Evolutionary conservation across 2,888 invertebrate genomes (phyloP).

Genomic region (Drosophila dives): DNA sequence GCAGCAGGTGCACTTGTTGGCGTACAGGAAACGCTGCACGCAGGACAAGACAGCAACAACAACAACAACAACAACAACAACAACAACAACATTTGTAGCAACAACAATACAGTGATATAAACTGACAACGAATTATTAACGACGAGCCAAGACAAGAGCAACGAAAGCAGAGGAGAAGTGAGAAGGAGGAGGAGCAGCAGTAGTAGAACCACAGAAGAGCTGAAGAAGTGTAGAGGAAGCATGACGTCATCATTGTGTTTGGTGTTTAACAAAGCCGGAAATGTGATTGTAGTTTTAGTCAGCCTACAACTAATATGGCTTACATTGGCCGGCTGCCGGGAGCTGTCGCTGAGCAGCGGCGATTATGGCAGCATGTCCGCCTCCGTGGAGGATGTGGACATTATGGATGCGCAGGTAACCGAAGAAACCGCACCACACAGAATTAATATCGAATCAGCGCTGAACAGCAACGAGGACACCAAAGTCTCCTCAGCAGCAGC

Average conservation of each 20-base stretch:
- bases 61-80: background rate
- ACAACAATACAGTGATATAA: constrained; percentile 41
- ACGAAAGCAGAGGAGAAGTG: constrained; percentile 8
- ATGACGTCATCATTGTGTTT: constrained; percentile 56
- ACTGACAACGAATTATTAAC: constrained; percentile 67
- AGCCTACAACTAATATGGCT: constrained; percentile 67
- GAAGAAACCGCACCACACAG: constrained; percentile 48
- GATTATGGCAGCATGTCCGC: constrained; percentile 60
- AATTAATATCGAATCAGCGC: constrained; percentile 37
- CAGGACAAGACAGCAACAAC: constrained; percentile 34
- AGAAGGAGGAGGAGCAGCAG: constrained; percentile 5
- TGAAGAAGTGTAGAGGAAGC: constrained; percentile 19
- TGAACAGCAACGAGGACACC: constrained; percentile 61
- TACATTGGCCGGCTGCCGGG: constrained; percentile 39
- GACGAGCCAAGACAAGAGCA: constrained; percentile 47
- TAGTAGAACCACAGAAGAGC: background rate
- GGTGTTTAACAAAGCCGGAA: constrained; percentile 71
- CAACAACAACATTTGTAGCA: constrained; percentile 6
- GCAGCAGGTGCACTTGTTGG: constrained; percentile 56
- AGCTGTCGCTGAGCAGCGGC: constrained; percentile 60
- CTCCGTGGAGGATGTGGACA: constrained; percentile 61
- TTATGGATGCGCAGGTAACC: constrained; percentile 54
- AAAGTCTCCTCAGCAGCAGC: constrained; percentile 13
- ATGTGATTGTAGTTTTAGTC: constrained; percentile 67
- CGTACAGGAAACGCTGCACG: constrained; percentile 67